Base-by-base conservation (phyloP, 1,140 invertebrate species). In the Drosophila repleta region DNA sequence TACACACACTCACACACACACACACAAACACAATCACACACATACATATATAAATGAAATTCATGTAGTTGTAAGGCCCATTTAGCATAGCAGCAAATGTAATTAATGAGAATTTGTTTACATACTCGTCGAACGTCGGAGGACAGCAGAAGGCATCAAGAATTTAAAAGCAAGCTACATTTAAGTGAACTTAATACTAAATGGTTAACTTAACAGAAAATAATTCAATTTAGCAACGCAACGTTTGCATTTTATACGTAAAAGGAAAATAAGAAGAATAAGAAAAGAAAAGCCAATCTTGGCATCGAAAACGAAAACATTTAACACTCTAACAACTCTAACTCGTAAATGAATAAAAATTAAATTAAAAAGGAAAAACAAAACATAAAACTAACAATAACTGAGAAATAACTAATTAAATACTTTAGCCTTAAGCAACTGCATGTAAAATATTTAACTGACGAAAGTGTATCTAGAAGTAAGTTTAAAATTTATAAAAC, bases 371-470 rank as follows among this genome's bases (percentile, higher is more conserved):
- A 29, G 0, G 7, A 29, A 29, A 29, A 29, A 29, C 1, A 26
- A 26, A 4, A 26, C 24, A 56, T 45, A 43, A 43, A 41, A 76
- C 75, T 76, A 67, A 68, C 63, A 63, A 81, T 75, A 52, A 81
- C 66, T 53, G 63, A 64, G n/a, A 67, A 74, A 63, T 76, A 67
- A 67, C 66, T 64, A 67, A 66, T 66, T 51, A 63, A 48, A 4
- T 35, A 35, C 32, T 35, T 11, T 75, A 80, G 76, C 18, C 60
- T 29, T 82, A 87, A 87, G 82, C 74, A 82, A 87, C 74, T 87
- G 83, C 83, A 88, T 87, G 82, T 87, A 87, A 87, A 79, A 88
- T 87, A 87, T 82, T 87, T 87, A 78, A 78, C 73, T 62, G 61
- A 58, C 45, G 48, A 56, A 55, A 67, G 62, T 78, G 68, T 75